Conservation (phyloP, 2,113 vertebrate species). For the Etia nguti region DNA sequence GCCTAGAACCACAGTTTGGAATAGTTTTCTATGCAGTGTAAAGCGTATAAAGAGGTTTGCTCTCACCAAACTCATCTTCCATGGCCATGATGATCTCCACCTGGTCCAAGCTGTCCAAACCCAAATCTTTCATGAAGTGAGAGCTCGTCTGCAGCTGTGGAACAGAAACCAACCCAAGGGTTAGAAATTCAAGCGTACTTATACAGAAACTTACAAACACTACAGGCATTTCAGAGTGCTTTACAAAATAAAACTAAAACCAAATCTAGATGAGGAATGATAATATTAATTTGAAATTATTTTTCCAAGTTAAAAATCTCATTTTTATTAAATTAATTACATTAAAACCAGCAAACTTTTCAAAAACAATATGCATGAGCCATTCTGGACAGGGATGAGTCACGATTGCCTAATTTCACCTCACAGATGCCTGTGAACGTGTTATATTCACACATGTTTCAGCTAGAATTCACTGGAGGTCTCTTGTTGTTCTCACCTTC, state of each 20-base stretch:
- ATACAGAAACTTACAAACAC: neutral
- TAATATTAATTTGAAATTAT: neutral
- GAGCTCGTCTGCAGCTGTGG: conserved; percentile 80
- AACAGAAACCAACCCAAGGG: neutral
- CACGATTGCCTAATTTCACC: neutral
- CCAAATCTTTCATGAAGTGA: conserved; percentile 97
- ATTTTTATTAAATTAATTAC: neutral
- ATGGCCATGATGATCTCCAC: conserved; percentile 99
- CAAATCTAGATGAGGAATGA: neutral
- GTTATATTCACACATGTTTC: neutral
- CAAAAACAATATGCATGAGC: neutral
- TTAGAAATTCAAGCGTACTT: neutral
- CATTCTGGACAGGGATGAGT: neutral
- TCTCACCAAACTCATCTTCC: conserved; percentile 97
- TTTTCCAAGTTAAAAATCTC: neutral
- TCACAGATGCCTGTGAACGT: neutral
- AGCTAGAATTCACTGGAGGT: neutral
- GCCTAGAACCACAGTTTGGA: neutral
- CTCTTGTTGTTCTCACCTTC: conserved; percentile 70
- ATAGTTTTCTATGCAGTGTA: neutral
- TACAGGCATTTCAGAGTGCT: neutral
- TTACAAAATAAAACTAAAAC: neutral
- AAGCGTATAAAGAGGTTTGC: neutral
- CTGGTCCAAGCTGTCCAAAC: conserved; percentile 97
- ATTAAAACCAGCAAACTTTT: neutral